Conservation (phyloP, 2,888 invertebrate genomes). For the Arrhopalites spinosus region DNA sequence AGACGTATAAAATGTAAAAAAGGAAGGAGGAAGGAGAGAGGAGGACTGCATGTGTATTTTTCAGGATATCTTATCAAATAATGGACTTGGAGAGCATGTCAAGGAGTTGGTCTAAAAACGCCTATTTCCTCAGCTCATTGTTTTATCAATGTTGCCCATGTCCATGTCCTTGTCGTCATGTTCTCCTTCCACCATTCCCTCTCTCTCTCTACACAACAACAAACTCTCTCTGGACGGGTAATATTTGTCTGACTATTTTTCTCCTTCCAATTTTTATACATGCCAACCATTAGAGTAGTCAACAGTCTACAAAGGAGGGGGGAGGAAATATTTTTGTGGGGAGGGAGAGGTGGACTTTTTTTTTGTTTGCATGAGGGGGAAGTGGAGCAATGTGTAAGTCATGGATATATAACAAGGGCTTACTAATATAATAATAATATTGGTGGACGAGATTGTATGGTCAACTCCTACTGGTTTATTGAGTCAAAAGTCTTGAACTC, state of each 20-base stretch:
- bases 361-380: no score
- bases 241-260: neutral
- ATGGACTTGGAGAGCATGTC: conserved; percentile 33
- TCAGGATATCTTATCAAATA: conserved; percentile 25
- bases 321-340: no score
- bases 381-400: no score
- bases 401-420: no score
- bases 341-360: no score
- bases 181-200: neutral
- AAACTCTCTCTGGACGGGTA: neutral
- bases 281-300: neutral
- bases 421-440: no score
- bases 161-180: conserved; percentile 4
- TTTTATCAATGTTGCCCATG: conserved; percentile 40
- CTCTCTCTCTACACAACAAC: neutral
- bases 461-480: conserved; percentile 29
- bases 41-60: neutral
- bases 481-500: neutral
- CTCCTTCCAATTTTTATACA: neutral
- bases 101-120: conserved; percentile 35
- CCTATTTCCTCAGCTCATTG: conserved; percentile 45
- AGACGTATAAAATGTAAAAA: neutral
- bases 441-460: conserved; percentile 22
- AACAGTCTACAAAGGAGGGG: no score
- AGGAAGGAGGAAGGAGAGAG: neutral